Evolutionary conservation across 2,113 vertebrate species (phyloP).

Genomic region (Cryptotis parvus): DNA sequence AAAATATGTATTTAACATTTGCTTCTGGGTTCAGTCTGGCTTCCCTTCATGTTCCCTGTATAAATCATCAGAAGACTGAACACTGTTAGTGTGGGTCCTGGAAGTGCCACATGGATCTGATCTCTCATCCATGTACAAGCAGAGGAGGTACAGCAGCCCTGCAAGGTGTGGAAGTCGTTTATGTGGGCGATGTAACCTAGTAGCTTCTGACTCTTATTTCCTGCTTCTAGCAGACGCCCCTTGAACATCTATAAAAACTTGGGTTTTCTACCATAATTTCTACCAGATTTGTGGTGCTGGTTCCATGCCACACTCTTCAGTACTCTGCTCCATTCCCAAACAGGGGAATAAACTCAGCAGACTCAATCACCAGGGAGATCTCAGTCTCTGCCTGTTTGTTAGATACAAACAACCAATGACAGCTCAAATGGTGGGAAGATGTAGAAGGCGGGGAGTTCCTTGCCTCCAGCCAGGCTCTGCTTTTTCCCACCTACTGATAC

Average conservation of each 20-base stretch:
- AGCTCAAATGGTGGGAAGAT: neutral
- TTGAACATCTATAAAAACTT: neutral
- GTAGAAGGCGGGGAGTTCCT: neutral
- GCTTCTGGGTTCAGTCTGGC: neutral
- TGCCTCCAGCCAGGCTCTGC: neutral
- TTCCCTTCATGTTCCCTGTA: neutral
- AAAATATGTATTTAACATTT: neutral
- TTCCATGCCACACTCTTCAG: neutral
- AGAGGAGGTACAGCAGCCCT: too few species aligned
- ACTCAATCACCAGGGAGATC: neutral
- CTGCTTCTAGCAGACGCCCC: neutral
- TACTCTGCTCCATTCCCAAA: neutral
- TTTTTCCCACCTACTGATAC: neutral
- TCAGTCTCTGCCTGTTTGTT: neutral
- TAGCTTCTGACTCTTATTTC: constrained; percentile 25
- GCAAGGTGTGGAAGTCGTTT: neutral
- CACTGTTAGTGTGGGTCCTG: neutral
- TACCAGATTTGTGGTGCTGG: neutral
- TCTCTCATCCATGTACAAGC: neutral
- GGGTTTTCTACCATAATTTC: neutral
- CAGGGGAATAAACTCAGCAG: neutral
- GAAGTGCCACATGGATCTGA: neutral
- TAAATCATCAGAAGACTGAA: neutral
- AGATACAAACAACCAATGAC: neutral
- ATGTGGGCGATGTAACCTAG: neutral